Evolutionary conservation across 2,797 vertebrate genomes (phyloP).

Genomic region (Lacerta agilis): DNA sequence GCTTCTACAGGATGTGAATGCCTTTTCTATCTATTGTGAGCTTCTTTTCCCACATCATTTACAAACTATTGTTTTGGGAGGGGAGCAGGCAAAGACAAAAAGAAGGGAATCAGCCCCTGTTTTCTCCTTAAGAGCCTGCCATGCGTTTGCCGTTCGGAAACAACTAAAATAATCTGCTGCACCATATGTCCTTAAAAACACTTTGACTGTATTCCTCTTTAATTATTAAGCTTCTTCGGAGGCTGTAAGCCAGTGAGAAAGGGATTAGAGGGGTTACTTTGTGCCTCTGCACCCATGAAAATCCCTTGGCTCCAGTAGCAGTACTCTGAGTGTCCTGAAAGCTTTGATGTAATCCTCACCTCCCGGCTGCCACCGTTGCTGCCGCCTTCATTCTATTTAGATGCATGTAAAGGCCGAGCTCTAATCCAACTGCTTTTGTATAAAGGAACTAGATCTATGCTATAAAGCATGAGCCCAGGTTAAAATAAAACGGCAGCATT

Average conservation of each 20-base stretch:
- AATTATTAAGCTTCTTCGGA: slow-evolving; percentile 83
- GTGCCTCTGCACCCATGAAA: slow-evolving; percentile 75
- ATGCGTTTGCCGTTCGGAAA: slow-evolving; percentile 60
- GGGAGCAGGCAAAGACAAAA: slow-evolving; percentile 15
- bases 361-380: slow-evolving; percentile 44
- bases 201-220: slow-evolving; percentile 77
- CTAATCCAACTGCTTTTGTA: slow-evolving; percentile 59
- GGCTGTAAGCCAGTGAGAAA: slow-evolving; percentile 79
- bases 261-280: slow-evolving; percentile 81
- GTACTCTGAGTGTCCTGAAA: slow-evolving; percentile 70
- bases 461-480: slow-evolving; percentile 35
- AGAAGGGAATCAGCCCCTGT: slow-evolving; percentile 25
- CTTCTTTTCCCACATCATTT: slow-evolving; percentile 36
- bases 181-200: slow-evolving; percentile 80
- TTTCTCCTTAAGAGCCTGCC: slow-evolving; percentile 57
- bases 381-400: slow-evolving; percentile 68
- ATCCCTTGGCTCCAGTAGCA: slow-evolving; percentile 67
- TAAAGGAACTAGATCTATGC: slow-evolving; percentile 43
- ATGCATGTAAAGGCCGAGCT: slow-evolving; percentile 65
- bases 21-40: slow-evolving; percentile 27
- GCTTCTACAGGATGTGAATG: slow-evolving; percentile 27
- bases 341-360: slow-evolving; percentile 74
- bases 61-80: slow-evolving; percentile 39
- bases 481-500: not conserved
- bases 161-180: slow-evolving; percentile 74